Base-by-base conservation (phyloP, 2,888 invertebrate genomes). In the Dascillus cervinus region DNA sequence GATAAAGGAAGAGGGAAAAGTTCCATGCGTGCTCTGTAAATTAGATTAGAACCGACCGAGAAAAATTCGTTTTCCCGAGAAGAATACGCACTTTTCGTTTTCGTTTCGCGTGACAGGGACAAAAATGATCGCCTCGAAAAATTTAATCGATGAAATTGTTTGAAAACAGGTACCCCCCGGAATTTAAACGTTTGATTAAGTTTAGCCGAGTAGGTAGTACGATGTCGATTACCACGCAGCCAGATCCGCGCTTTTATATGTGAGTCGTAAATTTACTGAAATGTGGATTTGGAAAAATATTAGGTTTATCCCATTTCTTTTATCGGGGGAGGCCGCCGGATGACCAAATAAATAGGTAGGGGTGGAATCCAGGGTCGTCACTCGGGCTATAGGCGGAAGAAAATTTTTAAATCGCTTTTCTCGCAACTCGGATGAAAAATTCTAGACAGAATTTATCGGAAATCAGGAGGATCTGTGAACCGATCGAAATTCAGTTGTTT, bases 111-210 rank as follows among this genome's bases (percentile, higher is more conserved):
- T 41, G 46, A 46, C 46, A 40, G 32, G 37, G 37, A 40, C 36
- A 40, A 40, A n/a, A n/a, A n/a, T n/a, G n/a, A n/a, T n/a, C n/a
- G n/a, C n/a, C n/a, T n/a, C n/a, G n/a, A n/a, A n/a, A n/a, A n/a
- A n/a, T n/a, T n/a, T n/a, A n/a, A n/a, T n/a, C n/a, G n/a, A n/a
- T n/a, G n/a, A n/a, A n/a, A n/a, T n/a, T n/a, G n/a, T n/a, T n/a
- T n/a, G n/a, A n/a, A n/a, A n/a, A n/a, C n/a, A n/a, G n/a, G n/a
- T n/a, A n/a, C n/a, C n/a, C n/a, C n/a, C n/a, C n/a, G n/a, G n/a
- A n/a, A n/a, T n/a, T n/a, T n/a, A n/a, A n/a, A n/a, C 53, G 52
- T 56, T 57, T 55, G 53, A 56, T 56, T 56, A 56, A 55, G 52
- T 54, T 55, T 49, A 45, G 47, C 50, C 36, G 44, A 45, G 44